Evolutionary conservation across 2,888 invertebrate genomes (phyloP), one percentile per base, ranked within the genome.

Genomic region (Nephrotoma flavescens): DNA sequence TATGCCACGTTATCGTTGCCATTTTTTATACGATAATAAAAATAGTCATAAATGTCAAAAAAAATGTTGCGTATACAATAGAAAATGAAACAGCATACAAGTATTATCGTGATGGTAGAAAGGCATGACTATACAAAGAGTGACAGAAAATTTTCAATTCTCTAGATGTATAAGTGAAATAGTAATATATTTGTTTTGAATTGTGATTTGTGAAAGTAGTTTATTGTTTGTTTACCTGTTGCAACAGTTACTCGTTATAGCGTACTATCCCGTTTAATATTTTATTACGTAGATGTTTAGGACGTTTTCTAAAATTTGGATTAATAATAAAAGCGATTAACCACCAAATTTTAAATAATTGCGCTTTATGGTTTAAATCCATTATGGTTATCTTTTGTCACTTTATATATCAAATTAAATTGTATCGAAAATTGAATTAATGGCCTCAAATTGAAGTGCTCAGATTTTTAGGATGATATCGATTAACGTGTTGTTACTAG

Each of bases 1-100:
- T 19, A 12, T 86, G 86, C 86, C 86, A 86, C 86, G 86, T 86
- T 86, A 86, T 44, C 41, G 52, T 86, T 52, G 52, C 57, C 86
- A 86, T 86, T 52, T 86, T 86, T 84, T 31, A 71, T 71, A 31
- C 31, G 71, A 71, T 31, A 71, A 31, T 71, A 9, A 71, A 71
- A 9, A 31, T 71, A 4, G 11, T 31, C 71, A 71, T 71, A 31
- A 31, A 31, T 71, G 71, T 71, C 71, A 71, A 71, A 71, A 71
- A 71, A 71, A 31, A 31, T 3, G 2, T 3, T 31, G 31, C 31
- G 31, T 31, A 71, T 31, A 31, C 31, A 31, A 71, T 11, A 71
- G 31, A 19, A 71, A 71, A 31, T 31, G 71, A 71, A 31, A 71
- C 71, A 19, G 71, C 31, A 71, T 71, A 71, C 11, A 15, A 31